Evolutionary conservation across 2,888 invertebrate genomes (phyloP), one percentile per base, ranked within the genome.

Genomic region (Drosophila niveifrons): DNA sequence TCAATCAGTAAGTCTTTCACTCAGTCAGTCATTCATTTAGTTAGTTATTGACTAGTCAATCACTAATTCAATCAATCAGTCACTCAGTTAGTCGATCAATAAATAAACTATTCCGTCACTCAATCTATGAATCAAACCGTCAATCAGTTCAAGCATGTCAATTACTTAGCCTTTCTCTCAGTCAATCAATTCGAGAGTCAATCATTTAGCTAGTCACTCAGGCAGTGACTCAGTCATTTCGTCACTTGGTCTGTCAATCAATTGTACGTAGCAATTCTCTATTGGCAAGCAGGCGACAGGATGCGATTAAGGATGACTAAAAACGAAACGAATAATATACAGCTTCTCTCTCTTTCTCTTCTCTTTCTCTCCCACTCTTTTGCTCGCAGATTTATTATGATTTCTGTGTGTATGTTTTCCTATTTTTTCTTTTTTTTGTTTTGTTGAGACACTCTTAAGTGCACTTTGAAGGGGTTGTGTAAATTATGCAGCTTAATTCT

Each of bases 401-500:
- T 66, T 41, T 58, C 34, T 61, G 55, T 52, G 41, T 52, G 39
- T 53, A 8, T 53, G 41, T 64, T 59, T n/a, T n/a, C n/a, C n/a
- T n/a, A n/a, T n/a, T n/a, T n/a, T n/a, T n/a, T n/a, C n/a, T n/a
- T n/a, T 55, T 73, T 31, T 44, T 63, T 55, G 39, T 51, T 50
- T 64, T 55, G 48, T 70, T 63, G 51, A 23, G 23, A 23, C 23
- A 4, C 52, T 66, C 56, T 76, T 89, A 82, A 89, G 86, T 88
- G 86, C 85, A 82, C 76, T 85, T 82, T 50, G 67, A 76, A 65
- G 81, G 88, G 83, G 76, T 89, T 80, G 86, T 86, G 86, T 78
- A 86, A 88, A 86, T 86, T 86, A 88, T 89, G 81, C 89, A 86
- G 88, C 78, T 89, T 86, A 89, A 89, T 89, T 72, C 75, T 48